Base-by-base conservation (phyloP, 2,888 invertebrate genomes). In the Euplagia quadripunctaria region DNA sequence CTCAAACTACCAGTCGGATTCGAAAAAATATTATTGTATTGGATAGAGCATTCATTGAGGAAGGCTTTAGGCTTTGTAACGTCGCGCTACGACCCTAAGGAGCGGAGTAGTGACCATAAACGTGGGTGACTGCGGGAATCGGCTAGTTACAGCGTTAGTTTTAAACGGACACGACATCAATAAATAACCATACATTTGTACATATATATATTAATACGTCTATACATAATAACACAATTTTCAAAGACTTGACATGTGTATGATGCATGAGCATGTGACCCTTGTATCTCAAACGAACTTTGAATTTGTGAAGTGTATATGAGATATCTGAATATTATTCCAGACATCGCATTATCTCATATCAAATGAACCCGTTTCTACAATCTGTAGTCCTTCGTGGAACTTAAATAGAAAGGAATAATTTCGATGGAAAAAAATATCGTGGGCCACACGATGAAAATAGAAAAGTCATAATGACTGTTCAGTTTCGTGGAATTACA, bases 371-470 rank as follows among this genome's bases (percentile, higher is more conserved):
- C 49, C 51, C 61, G 42, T 61, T 69, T 20, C 43, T 46, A 49
- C 69, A 69, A 61, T 31, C 31, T n/a, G 55, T n/a, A 51, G 61
- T 75, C 70, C 75, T 82, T 79, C 74, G 65, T 73, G 20, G 77
- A 80, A 82, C 55, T 64, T 8, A 64, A 68, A 65, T 20, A 64
- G 42, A 51, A 64, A 67, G 49, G 17, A 61, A 66, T 55, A 46
- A 63, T 71, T 68, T 66, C 65, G 41, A 43, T 64, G 64, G 31
- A 31, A 72, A 68, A 68, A 61, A 46, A 69, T 69, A 52, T 70
- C 58, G 7, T 20, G n/a, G 65, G 64, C 14, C 16, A 65, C n/a
- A 63, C 31, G 72, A 73, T 55, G 61, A 61, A 61, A 61, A 31
- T 70, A 64, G 58, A 52, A 68, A 64, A 46, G 52, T 42, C 67